Evolutionary conservation across 2,888 invertebrate genomes (phyloP).

Genomic region (Arenicola marina): DNA sequence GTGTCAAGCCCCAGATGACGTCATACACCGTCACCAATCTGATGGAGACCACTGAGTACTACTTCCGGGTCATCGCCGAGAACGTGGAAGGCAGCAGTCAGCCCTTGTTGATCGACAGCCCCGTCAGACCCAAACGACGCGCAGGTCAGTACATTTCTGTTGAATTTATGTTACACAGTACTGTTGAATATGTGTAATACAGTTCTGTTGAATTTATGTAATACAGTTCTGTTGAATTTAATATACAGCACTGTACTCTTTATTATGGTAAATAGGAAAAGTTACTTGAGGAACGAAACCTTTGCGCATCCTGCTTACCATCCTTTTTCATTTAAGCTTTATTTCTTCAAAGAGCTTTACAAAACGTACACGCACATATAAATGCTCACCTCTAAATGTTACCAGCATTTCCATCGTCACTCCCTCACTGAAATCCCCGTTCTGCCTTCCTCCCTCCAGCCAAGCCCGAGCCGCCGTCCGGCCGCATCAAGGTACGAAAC

Average conservation of each 20-base stretch:
- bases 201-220: no score
- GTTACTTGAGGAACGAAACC: no score
- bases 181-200: neutral
- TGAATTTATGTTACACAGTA: neutral
- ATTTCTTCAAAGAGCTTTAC: no score
- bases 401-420: no score
- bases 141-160: conserved; percentile 50
- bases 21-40: conserved; percentile 63
- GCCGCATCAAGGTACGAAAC: conserved; percentile 26
- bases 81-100: conserved; percentile 74
- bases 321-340: no score
- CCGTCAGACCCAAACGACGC: conserved; percentile 43
- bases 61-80: conserved; percentile 82
- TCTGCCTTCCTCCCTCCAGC: conserved; percentile 18
- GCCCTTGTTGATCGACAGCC: conserved; percentile 59
- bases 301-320: no score
- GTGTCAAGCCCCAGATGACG: conserved; percentile 73
- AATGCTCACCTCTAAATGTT: no score
- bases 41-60: conserved; percentile 79
- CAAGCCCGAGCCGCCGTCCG: conserved; percentile 30
- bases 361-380: no score
- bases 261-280: no score
- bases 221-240: no score
- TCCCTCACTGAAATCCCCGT: no score
- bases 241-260: no score